A percentile compares a stretch with the other conserved stretches of the same genome.
These are phyloP conservation scores for Catajapyx aquilonaris DNA, from an alignment of 1,140 invertebrate species.

Conservation along the genomic window DNA sequence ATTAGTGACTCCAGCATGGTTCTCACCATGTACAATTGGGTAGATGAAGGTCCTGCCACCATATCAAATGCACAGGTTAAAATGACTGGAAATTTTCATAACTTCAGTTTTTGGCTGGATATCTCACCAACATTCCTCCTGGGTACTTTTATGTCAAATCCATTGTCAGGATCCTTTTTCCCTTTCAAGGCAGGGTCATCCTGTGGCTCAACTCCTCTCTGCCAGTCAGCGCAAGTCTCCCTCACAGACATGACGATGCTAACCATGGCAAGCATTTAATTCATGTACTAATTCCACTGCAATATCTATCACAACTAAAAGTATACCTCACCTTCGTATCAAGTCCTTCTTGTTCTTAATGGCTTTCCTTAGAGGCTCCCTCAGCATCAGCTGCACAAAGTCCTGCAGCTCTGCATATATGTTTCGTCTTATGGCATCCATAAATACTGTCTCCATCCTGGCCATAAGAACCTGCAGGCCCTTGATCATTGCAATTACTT, in stretches of 20 bases:
- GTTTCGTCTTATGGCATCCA: slow-evolving; percentile 80
- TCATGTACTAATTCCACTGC: slow-evolving; percentile 14
- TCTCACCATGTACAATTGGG: slow-evolving; percentile 95
- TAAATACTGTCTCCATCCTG: slow-evolving; percentile 92
- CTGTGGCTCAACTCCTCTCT: slow-evolving; percentile 70
- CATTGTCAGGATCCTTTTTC: slow-evolving; percentile 82
- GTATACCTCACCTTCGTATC: slow-evolving; percentile 46
- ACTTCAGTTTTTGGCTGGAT: background rate
- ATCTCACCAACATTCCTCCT: slow-evolving; percentile 68
- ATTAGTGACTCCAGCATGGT: slow-evolving; percentile 97
- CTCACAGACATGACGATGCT: slow-evolving; percentile 86
- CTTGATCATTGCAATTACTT: slow-evolving; percentile 99
- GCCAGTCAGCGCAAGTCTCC: slow-evolving; percentile 93
- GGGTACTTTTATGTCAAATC: slow-evolving; percentile 81
- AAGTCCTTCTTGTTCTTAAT: slow-evolving; percentile 97
- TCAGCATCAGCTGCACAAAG: slow-evolving; percentile 76
- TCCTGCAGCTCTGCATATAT: slow-evolving; percentile 96
- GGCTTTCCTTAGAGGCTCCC: slow-evolving; percentile 87
- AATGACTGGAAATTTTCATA: slow-evolving; percentile 1
- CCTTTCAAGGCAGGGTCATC: slow-evolving; percentile 86
- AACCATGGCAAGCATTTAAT: slow-evolving; percentile 13
- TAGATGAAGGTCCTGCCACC: slow-evolving; percentile 54
- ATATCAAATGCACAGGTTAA: slow-evolving; percentile 6
- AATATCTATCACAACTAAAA: slow-evolving; percentile 7
- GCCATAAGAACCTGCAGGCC: slow-evolving; percentile 93